Base-by-base conservation (phyloP, 2,888 invertebrate species). In the Limnephilus marmoratus region DNA sequence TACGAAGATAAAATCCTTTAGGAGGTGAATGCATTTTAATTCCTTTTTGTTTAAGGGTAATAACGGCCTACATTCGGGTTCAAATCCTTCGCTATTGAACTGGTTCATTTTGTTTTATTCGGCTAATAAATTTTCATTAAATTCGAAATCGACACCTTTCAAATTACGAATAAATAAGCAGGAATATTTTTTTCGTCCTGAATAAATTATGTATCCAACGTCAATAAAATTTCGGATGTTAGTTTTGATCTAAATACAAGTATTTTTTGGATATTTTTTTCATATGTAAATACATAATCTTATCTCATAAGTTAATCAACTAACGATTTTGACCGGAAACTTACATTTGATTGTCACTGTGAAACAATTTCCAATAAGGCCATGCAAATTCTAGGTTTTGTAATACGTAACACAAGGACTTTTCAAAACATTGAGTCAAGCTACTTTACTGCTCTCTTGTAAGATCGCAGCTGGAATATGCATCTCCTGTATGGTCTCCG, bases 71-170 rank as follows among this genome's bases (percentile, higher is more conserved):
- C 86, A 45, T n/a, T 86, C 41, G 29, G 24, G 29, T 31, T 88
- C 31, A 29, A 68, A n/a, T 34, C 88, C 53, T 53, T 88, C 41
- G 24, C n/a, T 24, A 24, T 85, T 88, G 88, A 88, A 88, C 53
- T 88, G 68, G 88, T 88, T 68, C 53, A n/a, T 68, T 88, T 88
- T 68, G 13, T 68, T 88, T 88, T 37, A 34, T 90, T 90, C 31
- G n/a, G 15, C 29, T 45, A 90, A 81, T 90, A 81, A 90, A 90
- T 90, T 81, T 45, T 90, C 81, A 90, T 81, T 90, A 90, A 49
- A 81, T 81, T 90, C 81, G 41, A 81, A 90, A 90, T 81, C 90
- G 41, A 81, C 41, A 81, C 81, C 81, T 37, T 90, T 90, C n/a
- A 81, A 41, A 81, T 31, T n/a, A 80, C 29, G 41, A 80, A 88